These are phyloP conservation scores for Andrena haemorrhoa DNA, from an alignment of 2,888 invertebrate species.

Conservation along the genomic window DNA sequence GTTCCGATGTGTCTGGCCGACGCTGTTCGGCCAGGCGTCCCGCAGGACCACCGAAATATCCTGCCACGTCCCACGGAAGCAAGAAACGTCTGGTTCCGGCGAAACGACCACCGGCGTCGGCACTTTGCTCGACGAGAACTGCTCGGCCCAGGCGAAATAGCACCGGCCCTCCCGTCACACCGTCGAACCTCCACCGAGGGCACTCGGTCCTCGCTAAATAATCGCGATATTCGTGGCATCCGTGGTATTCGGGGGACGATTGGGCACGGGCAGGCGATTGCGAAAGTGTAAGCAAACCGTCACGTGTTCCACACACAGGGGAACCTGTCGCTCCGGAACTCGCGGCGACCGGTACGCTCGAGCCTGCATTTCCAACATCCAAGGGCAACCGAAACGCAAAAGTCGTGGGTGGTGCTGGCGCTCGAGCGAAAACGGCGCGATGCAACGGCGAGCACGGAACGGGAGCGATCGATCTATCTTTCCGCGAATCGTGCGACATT, in stretches of 20 bases:
- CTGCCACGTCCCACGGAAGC: conserved; percentile 2
- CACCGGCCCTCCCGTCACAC: neutral
- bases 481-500: conserved; percentile 3
- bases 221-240: neutral
- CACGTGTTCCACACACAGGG: conserved; percentile 69
- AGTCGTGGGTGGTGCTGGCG: conserved; percentile 33
- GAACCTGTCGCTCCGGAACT: conserved; percentile 79
- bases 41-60: conserved; percentile 33
- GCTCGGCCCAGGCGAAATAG: neutral
- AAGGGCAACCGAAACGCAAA: conserved; percentile 65
- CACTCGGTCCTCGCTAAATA: neutral
- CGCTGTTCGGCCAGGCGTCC: conserved; percentile 49
- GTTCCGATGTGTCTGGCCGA: conserved; percentile 35
- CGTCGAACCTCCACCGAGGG: neutral
- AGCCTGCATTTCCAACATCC: conserved; percentile 63
- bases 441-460: neutral
- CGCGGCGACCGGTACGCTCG: conserved; percentile 60
- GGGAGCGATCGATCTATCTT: neutral
- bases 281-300: conserved; percentile 66
- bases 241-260: no score
- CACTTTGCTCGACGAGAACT: neutral
- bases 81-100: conserved; percentile 25
- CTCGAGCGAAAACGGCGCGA: conserved; percentile 1
- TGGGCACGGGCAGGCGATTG: conserved; percentile 34
- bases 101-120: conserved; percentile 19